Evolutionary conservation across 2,888 invertebrate species (phyloP).

Genomic region (Eristalinus aeneus): DNA sequence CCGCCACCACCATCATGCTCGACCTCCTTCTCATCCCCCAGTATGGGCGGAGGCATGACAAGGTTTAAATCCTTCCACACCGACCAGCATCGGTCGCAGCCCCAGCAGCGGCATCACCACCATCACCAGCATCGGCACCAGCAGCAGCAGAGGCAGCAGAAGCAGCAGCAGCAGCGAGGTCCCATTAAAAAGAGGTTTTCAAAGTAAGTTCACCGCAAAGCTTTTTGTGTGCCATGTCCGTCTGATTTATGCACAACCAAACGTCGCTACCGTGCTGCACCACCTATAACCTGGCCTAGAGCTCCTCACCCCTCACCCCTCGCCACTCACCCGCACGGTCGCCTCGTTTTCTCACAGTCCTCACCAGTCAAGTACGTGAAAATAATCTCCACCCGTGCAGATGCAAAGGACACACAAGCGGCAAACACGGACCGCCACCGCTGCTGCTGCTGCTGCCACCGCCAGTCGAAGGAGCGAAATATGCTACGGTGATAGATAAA

Average conservation of each 20-base stretch:
- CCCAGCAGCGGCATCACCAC: neutral
- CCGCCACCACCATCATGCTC: neutral
- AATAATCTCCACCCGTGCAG: slow-evolving; percentile 66
- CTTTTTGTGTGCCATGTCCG: slow-evolving; percentile 72
- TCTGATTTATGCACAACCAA: slow-evolving; percentile 72
- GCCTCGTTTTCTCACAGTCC: neutral
- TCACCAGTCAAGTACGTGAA: slow-evolving; percentile 56
- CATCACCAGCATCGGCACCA: slow-evolving; percentile 6
- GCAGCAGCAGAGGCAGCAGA: neutral
- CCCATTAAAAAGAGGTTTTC: slow-evolving; percentile 72
- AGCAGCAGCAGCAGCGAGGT: neutral
- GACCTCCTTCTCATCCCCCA: neutral
- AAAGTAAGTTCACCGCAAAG: slow-evolving; percentile 73
- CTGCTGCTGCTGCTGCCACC: neutral
- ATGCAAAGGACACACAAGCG: slow-evolving; percentile 55
- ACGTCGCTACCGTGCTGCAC: slow-evolving; percentile 55
- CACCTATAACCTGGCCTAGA: slow-evolving; percentile 49
- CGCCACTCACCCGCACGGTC: neutral
- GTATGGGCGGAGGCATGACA: slow-evolving; percentile 32
- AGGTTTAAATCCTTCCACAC: slow-evolving; percentile 57
- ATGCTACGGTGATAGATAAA: slow-evolving; percentile 69
- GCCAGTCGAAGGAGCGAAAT: slow-evolving; percentile 61
- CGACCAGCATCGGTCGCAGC: slow-evolving; percentile 10
- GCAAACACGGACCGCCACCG: slow-evolving; percentile 35
- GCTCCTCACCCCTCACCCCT: neutral